Evolutionary conservation across 2,797 vertebrate species (phyloP), one percentile per base, ranked within the genome.

Genomic region (Malacoraja senta): DNA sequence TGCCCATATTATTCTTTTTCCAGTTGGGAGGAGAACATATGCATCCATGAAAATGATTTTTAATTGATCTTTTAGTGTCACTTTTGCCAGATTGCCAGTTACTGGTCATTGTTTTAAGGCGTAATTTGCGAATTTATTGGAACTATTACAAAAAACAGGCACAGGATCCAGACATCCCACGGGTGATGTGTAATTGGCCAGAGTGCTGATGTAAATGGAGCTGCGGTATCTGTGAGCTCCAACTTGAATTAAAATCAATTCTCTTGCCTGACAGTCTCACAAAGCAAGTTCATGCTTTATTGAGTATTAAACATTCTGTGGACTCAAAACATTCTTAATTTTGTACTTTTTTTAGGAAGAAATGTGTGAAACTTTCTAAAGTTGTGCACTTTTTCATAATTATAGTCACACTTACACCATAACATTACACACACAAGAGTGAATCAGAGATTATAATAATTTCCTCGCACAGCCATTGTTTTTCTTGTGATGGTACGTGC

Each of bases 251-350:
- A 88, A 88, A 32, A 32, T 35, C 84, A 32, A 26, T 53, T 8
- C 61, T 19, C 13, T n/a, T 32, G 58, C 35, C 84, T 68, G 61
- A 88, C 19, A 74, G 4, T 74, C 71, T 74, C 7, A 9, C n/a
- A 88, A 35, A 88, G 13, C 29, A 63, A 86, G 29, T 63, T 86
- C 26, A 86, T 86, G 58, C 29, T 61, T 86, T 63, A 61, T 17
- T 63, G 26, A 86, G 83, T 29, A 86, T 65, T 86, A 63, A n/a
- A 63, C n/a, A 58, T 86, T 63, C 58, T 86, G 83, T 86, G 83
- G n/a, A 86, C 26, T 86, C 12, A 6, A 63, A 86, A 26, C 83
- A 61, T 61, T 61, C n/a, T 61, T 86, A 61, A 61, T 63, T 61
- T 86, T 86, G 17, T 86, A 58, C 61, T 86, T 8, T 19, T 13